phyloP scores from a whole-genome alignment of 1,140 invertebrate genomes.

The Lepidotrigona ventralis region DNA sequence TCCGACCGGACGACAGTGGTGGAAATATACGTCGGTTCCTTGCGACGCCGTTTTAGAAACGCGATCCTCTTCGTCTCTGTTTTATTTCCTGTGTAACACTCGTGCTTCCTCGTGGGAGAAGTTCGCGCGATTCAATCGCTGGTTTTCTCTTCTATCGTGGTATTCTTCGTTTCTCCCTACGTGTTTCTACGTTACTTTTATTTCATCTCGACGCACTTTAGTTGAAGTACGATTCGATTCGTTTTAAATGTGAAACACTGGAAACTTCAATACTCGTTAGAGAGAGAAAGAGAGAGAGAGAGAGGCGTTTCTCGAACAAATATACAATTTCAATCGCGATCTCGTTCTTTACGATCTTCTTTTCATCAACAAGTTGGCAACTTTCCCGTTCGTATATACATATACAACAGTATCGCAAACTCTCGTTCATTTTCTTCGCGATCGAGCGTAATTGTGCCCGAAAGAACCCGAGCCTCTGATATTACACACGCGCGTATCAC shows the following conservation, averaged over 20 bases:
- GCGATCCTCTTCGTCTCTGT: neutral
- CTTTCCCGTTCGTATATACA: neutral
- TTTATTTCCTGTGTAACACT: constrained; percentile 19
- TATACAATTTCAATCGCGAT: constrained; percentile 46
- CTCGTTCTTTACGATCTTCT: constrained; percentile 42
- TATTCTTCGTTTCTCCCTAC: neutral
- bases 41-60: constrained; percentile 45
- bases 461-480: constrained; percentile 30
- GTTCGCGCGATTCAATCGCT: neutral
- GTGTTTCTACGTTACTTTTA: neutral
- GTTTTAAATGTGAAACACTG: too few relatives aligned
- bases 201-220: neutral
- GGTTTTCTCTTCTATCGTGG: neutral
- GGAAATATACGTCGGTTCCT: constrained; percentile 52
- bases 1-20: constrained; percentile 44
- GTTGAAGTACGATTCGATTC: neutral
- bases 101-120: constrained; percentile 1
- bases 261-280: neutral
- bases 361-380: constrained; percentile 40
- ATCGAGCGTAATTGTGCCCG: constrained; percentile 50
- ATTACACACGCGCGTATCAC: constrained; percentile 34
- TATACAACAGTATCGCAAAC: neutral
- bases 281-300: too few relatives aligned
- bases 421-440: constrained; percentile 47
- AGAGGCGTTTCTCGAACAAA: too few relatives aligned